Base-by-base conservation (phyloP, 2,113 vertebrate species). In the Columbina picui region DNA sequence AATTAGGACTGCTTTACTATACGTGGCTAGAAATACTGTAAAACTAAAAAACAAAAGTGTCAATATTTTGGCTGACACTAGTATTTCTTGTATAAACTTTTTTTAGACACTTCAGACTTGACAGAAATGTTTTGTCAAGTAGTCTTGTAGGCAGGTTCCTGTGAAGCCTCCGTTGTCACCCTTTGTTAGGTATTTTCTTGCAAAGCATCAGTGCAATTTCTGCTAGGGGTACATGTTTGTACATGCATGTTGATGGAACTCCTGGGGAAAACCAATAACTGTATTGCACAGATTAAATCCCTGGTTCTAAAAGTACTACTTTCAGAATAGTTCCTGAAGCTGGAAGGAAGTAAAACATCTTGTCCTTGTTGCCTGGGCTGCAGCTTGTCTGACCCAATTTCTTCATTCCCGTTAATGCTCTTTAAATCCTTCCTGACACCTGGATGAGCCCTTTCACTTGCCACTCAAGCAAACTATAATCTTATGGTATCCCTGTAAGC, bases 341-440 rank as follows among this genome's bases (percentile, higher is more conserved):
- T 84, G 34, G 17, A 68, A 90, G 47, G 45, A 74, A 78, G 56
- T 2, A 11, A 94, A 78, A 39, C 12, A 7, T 14, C 73, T 34
- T 65, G 49, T 64, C 75, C 71, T 87, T 88, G 53, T 73, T 91
- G 49, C 65, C 13, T 60, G 69, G 23, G 55, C 39, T 84, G 65
- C 75, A 89, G 64, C 45, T 94, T 74, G 49, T 52, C 80, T 86
- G 85, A 90, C 94, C 80, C 79, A 86, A 85, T 95, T 96, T 88
- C 55, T 83, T 74, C 73, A 52, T 23, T 74, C 45, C 76, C 16
- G 18, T 68, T 96, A 96, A 93, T 63, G 36, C 39, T 88, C 47
- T 47, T 43, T 69, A 85, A 94, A 93, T 91, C 90, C 80, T 85
- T 17, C 43, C 34, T 1, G 14, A 91, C 91, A 87, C 89, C 67